phyloP scores from a whole-genome alignment of 2,888 invertebrate species.

The Dynastes tityus region DNA sequence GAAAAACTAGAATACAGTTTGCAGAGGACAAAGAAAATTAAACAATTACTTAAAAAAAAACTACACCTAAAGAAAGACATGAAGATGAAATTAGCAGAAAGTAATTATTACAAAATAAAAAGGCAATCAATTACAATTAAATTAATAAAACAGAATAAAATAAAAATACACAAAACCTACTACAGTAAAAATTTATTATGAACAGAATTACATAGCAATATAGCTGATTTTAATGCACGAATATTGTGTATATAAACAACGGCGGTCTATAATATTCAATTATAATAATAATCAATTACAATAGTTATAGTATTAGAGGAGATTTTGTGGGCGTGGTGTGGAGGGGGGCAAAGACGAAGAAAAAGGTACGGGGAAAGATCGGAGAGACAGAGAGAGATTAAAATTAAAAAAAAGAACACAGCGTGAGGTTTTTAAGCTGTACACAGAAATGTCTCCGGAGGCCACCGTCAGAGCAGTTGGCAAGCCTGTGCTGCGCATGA shows the following conservation, averaged over 20 bases:
- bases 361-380: neutral
- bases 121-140: slow-evolving; percentile 17
- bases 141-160: slow-evolving; percentile 20
- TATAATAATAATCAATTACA: slow-evolving; percentile 35
- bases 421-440: slow-evolving; percentile 65
- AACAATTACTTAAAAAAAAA: neutral
- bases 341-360: slow-evolving; percentile 52
- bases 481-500: slow-evolving; percentile 64
- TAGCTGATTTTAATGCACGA: slow-evolving; percentile 61
- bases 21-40: slow-evolving; percentile 27
- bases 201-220: slow-evolving; percentile 62
- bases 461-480: slow-evolving; percentile 60
- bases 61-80: neutral
- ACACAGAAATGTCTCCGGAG: slow-evolving; percentile 59
- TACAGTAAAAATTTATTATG: slow-evolving; percentile 64
- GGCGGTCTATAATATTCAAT: slow-evolving; percentile 58
- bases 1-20: slow-evolving; percentile 43
- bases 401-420: slow-evolving; percentile 58
- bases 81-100: neutral
- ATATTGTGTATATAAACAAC: slow-evolving; percentile 61
- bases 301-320: slow-evolving; percentile 44
- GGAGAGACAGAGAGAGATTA: slow-evolving; percentile 15
- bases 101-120: slow-evolving; percentile 11
- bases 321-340: neutral
- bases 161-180: slow-evolving; percentile 59